Conservation (phyloP, 37 sponge, comb jelly and placozoan genomes). For the Hormiphora californensis region DNA sequence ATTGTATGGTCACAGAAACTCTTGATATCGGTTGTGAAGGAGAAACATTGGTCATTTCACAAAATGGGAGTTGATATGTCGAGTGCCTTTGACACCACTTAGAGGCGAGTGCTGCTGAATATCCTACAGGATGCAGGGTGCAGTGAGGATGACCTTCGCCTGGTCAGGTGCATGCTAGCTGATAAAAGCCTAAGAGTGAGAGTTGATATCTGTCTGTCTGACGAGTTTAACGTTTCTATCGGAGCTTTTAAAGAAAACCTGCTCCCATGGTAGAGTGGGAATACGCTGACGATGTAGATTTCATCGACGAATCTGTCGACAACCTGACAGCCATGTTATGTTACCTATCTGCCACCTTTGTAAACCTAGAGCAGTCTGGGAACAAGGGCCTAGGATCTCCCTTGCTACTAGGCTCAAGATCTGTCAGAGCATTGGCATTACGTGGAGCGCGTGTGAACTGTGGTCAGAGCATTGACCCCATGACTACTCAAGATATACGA, state of each 20-base stretch:
- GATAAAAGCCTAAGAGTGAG: too few species aligned
- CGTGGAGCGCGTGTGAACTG: too few species aligned
- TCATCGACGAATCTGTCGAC: constrained; percentile 31
- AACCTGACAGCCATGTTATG: too few species aligned
- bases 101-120: not conserved
- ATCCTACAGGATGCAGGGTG: constrained; percentile 40
- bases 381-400: too few species aligned
- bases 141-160: constrained; percentile 17
- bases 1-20: constrained; percentile 50
- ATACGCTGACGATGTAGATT: constrained; percentile 57
- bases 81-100: constrained; percentile 54
- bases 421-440: too few species aligned
- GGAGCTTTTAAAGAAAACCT: constrained; percentile 51
- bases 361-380: too few species aligned
- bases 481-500: too few species aligned
- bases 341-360: too few species aligned
- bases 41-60: constrained; percentile 45
- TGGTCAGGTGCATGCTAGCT: not conserved
- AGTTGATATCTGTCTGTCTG: not conserved
- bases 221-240: not conserved
- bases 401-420: too few species aligned
- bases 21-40: constrained; percentile 20
- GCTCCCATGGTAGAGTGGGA: constrained; percentile 46
- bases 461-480: too few species aligned
- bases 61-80: constrained; percentile 59